Conservation (phyloP, 2,113 vertebrate species). For the Hypanus sabinus region DNA sequence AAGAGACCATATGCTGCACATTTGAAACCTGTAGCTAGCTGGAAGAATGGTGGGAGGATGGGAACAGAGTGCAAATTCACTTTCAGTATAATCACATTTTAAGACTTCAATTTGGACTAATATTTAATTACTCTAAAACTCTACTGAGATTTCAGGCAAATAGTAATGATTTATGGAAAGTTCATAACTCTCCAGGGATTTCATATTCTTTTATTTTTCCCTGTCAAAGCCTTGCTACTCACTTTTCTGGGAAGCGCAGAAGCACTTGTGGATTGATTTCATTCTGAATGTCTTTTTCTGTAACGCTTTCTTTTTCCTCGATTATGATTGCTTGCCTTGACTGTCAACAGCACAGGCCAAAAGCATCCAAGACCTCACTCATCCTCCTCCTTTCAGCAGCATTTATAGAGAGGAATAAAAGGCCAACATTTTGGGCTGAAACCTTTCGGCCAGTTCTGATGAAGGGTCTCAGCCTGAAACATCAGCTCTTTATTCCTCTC, state of each 20-base stretch:
- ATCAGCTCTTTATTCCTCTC: no score
- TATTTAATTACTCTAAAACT: neutral
- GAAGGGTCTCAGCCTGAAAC: no score
- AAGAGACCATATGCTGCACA: constrained; percentile 13
- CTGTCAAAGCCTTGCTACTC: neutral
- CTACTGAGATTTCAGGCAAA: neutral
- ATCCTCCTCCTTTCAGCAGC: neutral
- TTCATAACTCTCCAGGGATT: neutral
- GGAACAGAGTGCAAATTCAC: neutral
- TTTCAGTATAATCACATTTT: neutral
- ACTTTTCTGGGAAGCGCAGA: neutral
- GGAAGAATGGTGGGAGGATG: neutral
- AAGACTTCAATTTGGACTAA: neutral
- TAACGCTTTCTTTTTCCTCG: neutral
- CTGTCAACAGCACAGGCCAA: neutral
- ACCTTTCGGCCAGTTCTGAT: no score
- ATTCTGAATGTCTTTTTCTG: neutral
- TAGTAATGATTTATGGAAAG: neutral
- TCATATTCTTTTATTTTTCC: neutral
- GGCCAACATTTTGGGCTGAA: no score
- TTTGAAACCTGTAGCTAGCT: neutral
- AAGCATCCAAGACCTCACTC: neutral
- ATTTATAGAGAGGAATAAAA: no score
- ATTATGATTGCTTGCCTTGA: neutral
- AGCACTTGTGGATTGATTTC: neutral